Evolutionary conservation across 2,888 invertebrate species (phyloP).

Genomic region (Drosophila meridionalis): DNA sequence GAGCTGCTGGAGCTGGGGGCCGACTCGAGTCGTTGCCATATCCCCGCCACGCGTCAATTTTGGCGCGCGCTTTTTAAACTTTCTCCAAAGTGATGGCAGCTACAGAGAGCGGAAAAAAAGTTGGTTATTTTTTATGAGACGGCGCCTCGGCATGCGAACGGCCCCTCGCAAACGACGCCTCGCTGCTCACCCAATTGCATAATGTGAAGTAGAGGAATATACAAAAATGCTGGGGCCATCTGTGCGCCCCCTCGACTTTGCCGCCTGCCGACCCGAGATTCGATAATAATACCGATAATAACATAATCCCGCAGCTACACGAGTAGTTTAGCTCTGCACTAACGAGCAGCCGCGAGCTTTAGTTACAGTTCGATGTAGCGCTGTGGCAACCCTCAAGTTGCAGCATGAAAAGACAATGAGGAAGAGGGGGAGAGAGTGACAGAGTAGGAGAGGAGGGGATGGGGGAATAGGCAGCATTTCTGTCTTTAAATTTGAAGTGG

Average conservation of each 20-base stretch:
- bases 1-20: not conserved
- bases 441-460: not conserved
- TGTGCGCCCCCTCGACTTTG: not conserved
- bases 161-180: not conserved
- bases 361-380: slow-evolving; percentile 68
- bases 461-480: not conserved
- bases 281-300: slow-evolving; percentile 80
- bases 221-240: slow-evolving; percentile 25
- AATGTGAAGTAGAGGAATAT: slow-evolving; percentile 28
- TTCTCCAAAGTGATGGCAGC: slow-evolving; percentile 47
- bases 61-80: slow-evolving; percentile 72
- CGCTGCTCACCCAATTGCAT: slow-evolving; percentile 42
- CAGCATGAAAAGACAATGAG: not conserved
- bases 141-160: slow-evolving; percentile 60
- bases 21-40: slow-evolving; percentile 37
- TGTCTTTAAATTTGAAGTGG: not conserved
- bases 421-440: too few species aligned
- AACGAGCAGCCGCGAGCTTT: slow-evolving; percentile 62
- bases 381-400: slow-evolving; percentile 51
- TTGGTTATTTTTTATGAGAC: slow-evolving; percentile 68
- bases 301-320: slow-evolving; percentile 64
- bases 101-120: slow-evolving; percentile 40
- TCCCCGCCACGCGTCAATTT: slow-evolving; percentile 72
- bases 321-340: slow-evolving; percentile 27
- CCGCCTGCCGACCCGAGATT: slow-evolving; percentile 41